phyloP scores from a whole-genome alignment of 2,113 vertebrate species.

The Dolichallabes microphthalmus region DNA sequence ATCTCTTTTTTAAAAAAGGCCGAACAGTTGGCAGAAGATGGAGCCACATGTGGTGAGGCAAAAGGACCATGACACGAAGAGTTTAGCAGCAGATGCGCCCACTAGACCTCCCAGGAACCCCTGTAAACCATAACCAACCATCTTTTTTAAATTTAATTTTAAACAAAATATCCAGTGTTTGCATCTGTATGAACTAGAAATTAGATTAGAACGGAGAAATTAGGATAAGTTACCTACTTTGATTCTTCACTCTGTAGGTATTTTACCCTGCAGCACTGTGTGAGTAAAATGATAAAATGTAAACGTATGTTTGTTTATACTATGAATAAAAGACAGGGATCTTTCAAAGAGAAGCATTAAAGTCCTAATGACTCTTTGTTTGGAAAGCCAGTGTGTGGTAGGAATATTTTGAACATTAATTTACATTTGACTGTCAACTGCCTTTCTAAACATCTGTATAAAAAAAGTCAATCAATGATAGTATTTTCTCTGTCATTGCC shows the following conservation, averaged over 20 bases:
- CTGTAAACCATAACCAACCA: not conserved
- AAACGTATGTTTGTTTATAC: not conserved
- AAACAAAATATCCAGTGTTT: not conserved
- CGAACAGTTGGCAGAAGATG: not conserved
- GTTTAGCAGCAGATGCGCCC: not conserved
- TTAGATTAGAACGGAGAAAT: not conserved
- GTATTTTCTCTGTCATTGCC: not conserved
- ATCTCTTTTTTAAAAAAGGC: not conserved
- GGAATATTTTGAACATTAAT: not conserved
- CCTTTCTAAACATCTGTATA: too few species aligned
- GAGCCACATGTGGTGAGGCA: conserved; percentile 16
- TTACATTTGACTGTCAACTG: not conserved
- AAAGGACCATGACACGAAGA: conserved; percentile 4
- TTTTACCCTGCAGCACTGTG: not conserved
- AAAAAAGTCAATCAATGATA: not conserved
- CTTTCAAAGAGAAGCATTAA: not conserved
- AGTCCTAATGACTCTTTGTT: not conserved
- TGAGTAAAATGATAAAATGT: too few species aligned
- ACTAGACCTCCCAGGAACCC: not conserved
- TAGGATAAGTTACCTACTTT: not conserved
- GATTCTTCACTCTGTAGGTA: not conserved
- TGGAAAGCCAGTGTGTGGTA: not conserved
- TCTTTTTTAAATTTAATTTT: not conserved
- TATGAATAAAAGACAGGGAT: not conserved
- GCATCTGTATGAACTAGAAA: not conserved